Evolutionary conservation across 2,113 vertebrate genomes (phyloP).

Genomic region (Crotophaga sulcirostris): DNA sequence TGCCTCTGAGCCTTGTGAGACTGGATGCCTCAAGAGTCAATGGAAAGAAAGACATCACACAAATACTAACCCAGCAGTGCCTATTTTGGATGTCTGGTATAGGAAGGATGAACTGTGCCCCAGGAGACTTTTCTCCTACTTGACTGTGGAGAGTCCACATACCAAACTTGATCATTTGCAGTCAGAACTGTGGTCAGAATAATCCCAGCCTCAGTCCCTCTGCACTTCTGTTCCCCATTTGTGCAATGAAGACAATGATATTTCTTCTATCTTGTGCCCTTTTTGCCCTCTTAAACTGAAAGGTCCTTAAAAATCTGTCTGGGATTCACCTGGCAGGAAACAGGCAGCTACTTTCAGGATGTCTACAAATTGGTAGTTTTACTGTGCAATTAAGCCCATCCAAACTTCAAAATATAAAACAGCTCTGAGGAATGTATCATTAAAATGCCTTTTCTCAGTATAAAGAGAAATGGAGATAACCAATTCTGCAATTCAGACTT

Average conservation of each 20-base stretch:
- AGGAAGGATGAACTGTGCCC: not conserved
- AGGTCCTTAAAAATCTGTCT: not conserved
- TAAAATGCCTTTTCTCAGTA: not conserved
- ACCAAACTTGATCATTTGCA: not conserved
- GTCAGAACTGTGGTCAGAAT: not conserved
- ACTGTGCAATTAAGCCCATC: not conserved
- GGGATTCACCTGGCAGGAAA: not conserved
- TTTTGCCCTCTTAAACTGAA: not conserved
- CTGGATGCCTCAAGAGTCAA: not conserved
- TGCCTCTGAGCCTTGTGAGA: not conserved
- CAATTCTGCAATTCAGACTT: not conserved
- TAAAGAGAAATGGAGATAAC: not conserved
- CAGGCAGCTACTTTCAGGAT: not conserved
- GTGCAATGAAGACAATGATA: not conserved
- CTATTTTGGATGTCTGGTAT: not conserved
- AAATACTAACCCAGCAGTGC: not conserved
- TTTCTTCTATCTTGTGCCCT: not conserved
- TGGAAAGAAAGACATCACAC: not conserved
- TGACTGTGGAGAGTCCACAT: not conserved
- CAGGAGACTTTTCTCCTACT: not conserved
- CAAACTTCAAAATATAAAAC: not conserved
- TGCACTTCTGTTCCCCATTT: not conserved
- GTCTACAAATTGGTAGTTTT: not conserved
- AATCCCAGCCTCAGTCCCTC: not conserved
- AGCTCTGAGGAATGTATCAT: not conserved